Evolutionary conservation across 2,888 invertebrate genomes (phyloP).

Genomic region (Chymomyza procnemis): DNA sequence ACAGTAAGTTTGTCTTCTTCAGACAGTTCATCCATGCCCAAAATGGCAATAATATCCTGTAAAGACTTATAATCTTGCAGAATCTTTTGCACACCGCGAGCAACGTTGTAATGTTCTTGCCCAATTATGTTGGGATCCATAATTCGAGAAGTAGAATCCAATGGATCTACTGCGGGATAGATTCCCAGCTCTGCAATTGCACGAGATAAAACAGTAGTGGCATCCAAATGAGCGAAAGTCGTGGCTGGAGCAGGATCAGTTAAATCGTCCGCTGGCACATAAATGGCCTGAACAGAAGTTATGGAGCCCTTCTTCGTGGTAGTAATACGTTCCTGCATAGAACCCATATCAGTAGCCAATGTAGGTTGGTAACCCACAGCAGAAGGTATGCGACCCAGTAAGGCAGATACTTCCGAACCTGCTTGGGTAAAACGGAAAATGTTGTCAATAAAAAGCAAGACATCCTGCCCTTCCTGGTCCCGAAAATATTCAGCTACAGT

Average conservation of each 20-base stretch:
- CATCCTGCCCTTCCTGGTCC: slow-evolving; percentile 95
- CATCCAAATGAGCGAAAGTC: slow-evolving; percentile 97
- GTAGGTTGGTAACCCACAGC: slow-evolving; percentile 98
- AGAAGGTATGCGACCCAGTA: slow-evolving; percentile 95
- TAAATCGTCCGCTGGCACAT: slow-evolving; percentile 97
- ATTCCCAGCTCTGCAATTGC: slow-evolving; percentile 95
- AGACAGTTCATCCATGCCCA: slow-evolving; percentile 96
- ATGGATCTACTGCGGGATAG: slow-evolving; percentile 96
- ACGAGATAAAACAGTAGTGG: slow-evolving; percentile 94
- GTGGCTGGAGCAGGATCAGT: slow-evolving; percentile 97
- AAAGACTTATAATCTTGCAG: slow-evolving; percentile 89
- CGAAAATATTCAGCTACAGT: slow-evolving; percentile 97
- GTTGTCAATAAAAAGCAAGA: slow-evolving; percentile 96
- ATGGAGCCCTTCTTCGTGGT: slow-evolving; percentile 97
- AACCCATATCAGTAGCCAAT: slow-evolving; percentile 96
- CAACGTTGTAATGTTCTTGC: slow-evolving; percentile 91
- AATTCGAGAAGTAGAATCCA: slow-evolving; percentile 95
- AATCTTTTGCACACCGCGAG: slow-evolving; percentile 94
- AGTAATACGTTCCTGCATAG: slow-evolving; percentile 97
- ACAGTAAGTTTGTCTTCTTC: slow-evolving; percentile 97
- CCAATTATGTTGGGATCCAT: slow-evolving; percentile 96
- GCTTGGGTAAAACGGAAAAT: slow-evolving; percentile 96
- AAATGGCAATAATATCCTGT: slow-evolving; percentile 94
- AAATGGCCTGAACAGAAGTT: slow-evolving; percentile 96
- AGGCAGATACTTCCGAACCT: slow-evolving; percentile 92